Evolutionary conservation across 2,113 vertebrate species (phyloP).

Genomic region (Eleginops maclovinus): DNA sequence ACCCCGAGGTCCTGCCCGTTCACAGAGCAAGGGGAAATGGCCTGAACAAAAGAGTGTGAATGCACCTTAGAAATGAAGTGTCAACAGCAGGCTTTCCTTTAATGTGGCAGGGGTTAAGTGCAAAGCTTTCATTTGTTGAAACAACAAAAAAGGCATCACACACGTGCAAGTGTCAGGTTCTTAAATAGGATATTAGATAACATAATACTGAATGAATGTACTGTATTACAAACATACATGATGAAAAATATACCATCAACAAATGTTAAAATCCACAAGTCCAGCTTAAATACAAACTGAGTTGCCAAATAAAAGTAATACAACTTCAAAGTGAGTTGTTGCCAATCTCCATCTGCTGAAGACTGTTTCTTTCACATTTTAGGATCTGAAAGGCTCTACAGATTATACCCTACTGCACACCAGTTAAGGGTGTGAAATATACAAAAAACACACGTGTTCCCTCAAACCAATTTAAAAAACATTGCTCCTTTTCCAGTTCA

Average conservation of each 20-base stretch:
- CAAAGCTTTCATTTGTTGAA: conserved; percentile 52
- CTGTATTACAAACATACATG: not conserved
- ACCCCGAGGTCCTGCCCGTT: conserved; percentile 44
- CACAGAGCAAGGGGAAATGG: conserved; percentile 50
- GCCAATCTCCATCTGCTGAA: not conserved
- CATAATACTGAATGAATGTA: not conserved
- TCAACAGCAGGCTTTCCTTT: conserved; percentile 43
- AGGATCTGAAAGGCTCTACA: not conserved
- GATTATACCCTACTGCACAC: too few relatives aligned
- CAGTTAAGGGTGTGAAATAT: not conserved
- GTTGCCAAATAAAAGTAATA: not conserved
- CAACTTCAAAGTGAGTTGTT: not conserved
- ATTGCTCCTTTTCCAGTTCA: too few relatives aligned
- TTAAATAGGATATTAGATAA: conserved; percentile 3
- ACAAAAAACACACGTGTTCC: not conserved
- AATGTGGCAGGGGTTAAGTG: conserved; percentile 62
- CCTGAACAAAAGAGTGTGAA: conserved; percentile 57
- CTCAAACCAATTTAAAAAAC: not conserved
- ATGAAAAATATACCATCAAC: not conserved
- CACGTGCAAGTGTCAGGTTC: not conserved
- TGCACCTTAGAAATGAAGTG: conserved; percentile 50
- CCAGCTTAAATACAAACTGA: not conserved
- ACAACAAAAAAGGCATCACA: conserved; percentile 1
- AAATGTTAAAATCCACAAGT: too few relatives aligned
- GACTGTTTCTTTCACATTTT: not conserved